Conservation (phyloP, 2,797 vertebrate species). For the Sebastes iracundus region DNA sequence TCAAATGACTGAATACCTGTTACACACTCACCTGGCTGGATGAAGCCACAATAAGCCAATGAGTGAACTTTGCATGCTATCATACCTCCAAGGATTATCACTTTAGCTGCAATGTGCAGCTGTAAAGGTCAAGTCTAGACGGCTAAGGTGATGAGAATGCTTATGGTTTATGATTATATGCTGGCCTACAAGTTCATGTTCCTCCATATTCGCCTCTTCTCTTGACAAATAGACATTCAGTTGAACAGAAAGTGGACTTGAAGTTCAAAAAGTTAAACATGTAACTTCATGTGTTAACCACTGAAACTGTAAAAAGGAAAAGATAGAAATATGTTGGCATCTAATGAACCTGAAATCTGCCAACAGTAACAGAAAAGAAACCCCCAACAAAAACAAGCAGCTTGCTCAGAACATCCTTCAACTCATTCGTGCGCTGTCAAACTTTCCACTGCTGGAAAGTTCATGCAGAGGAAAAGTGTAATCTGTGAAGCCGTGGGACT, state of each 20-base stretch:
- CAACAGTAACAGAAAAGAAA: not conserved
- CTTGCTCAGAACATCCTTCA: not conserved
- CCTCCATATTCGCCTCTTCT: not conserved
- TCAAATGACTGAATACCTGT: not conserved
- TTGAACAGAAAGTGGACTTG: not conserved
- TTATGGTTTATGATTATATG: not conserved
- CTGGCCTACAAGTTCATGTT: not conserved
- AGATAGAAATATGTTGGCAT: not conserved
- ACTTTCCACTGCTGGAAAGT: constrained; percentile 4
- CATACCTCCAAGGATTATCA: not conserved
- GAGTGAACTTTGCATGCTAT: not conserved
- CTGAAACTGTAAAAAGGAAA: not conserved
- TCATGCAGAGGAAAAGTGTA: constrained; percentile 22
- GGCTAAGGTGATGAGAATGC: not conserved
- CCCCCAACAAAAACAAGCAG: not conserved
- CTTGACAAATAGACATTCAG: not conserved
- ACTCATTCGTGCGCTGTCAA: not conserved
- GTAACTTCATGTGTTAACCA: not conserved
- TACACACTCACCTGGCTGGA: not conserved
- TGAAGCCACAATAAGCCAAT: not conserved
- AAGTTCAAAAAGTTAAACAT: not conserved
- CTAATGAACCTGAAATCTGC: not conserved
- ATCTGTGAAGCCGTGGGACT: constrained; percentile 46
- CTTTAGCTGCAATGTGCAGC: not conserved
- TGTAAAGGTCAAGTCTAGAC: not conserved